Conservation (phyloP, 2,797 vertebrate genomes). For the Limosa lapponica region DNA sequence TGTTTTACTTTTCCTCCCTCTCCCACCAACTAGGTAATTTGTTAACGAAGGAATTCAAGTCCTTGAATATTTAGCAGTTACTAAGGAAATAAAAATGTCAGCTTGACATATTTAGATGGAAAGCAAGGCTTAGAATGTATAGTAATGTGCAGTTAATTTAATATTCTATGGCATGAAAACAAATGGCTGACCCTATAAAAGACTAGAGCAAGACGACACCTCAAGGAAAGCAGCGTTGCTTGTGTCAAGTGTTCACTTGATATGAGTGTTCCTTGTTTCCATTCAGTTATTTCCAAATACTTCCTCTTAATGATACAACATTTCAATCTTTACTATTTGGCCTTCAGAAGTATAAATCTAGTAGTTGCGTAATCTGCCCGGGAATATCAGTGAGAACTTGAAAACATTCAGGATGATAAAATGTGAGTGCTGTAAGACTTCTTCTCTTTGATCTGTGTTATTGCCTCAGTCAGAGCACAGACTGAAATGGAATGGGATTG, state of each 20-base stretch:
- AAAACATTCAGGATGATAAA: slow-evolving; percentile 17
- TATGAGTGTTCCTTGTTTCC: neutral
- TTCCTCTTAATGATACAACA: neutral
- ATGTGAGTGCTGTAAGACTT: neutral
- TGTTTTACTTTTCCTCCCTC: neutral
- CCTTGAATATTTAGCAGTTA: neutral
- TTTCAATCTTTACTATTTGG: slow-evolving; percentile 6
- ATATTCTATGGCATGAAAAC: neutral
- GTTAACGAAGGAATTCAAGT: neutral
- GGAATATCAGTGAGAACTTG: slow-evolving; percentile 27
- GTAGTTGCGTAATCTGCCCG: slow-evolving; percentile 18
- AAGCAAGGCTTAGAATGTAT: neutral
- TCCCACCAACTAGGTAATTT: neutral
- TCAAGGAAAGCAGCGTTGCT: neutral
- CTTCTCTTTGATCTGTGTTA: neutral
- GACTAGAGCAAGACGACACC: neutral
- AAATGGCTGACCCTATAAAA: slow-evolving; percentile 16
- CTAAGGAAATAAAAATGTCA: slow-evolving; percentile 3
- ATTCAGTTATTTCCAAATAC: neutral
- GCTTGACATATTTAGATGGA: neutral
- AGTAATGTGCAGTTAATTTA: neutral
- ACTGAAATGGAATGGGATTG: slow-evolving; percentile 30
- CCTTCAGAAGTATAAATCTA: slow-evolving; percentile 14
- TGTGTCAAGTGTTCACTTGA: neutral
- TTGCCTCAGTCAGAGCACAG: slow-evolving; percentile 18